Conservation (phyloP, 2,888 invertebrate species). For the Thymelicus sylvestris region DNA sequence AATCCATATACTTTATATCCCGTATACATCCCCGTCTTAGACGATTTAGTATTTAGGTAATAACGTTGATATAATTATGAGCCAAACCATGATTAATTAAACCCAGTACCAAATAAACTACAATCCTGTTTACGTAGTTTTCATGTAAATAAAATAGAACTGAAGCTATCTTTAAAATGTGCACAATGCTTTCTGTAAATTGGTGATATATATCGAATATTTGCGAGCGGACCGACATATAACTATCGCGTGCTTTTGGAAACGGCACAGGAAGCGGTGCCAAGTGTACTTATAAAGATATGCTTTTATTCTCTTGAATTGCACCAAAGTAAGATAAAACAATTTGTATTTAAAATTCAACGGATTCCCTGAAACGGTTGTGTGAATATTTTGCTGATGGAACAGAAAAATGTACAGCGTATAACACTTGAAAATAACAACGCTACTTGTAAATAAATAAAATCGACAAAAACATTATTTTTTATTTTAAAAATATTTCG, state of each 20-base stretch:
- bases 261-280: constrained; percentile 21
- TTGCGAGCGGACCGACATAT: constrained; percentile 16
- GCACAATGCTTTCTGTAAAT: constrained; percentile 22
- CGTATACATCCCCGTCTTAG: too few species aligned
- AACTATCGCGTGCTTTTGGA: constrained; percentile 29
- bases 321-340: constrained; percentile 28
- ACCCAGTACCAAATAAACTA: too few species aligned
- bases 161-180: not conserved
- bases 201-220: constrained; percentile 28
- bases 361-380: not conserved
- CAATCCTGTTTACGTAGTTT: too few species aligned
- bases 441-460: not conserved
- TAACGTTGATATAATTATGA: too few species aligned
- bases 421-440: too few species aligned
- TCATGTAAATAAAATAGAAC: not conserved
- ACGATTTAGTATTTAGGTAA: too few species aligned
- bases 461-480: too few species aligned
- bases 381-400: constrained; percentile 7
- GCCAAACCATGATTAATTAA: too few species aligned
- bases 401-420: not conserved
- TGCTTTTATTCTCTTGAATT: constrained; percentile 28
- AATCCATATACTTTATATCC: too few species aligned
- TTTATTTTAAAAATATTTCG: too few species aligned
- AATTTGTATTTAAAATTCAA: constrained; percentile 30
- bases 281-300: constrained; percentile 36